Evolutionary conservation across 2,888 invertebrate genomes (phyloP), one percentile per base, ranked within the genome.

Genomic region (Formica aserva): DNA sequence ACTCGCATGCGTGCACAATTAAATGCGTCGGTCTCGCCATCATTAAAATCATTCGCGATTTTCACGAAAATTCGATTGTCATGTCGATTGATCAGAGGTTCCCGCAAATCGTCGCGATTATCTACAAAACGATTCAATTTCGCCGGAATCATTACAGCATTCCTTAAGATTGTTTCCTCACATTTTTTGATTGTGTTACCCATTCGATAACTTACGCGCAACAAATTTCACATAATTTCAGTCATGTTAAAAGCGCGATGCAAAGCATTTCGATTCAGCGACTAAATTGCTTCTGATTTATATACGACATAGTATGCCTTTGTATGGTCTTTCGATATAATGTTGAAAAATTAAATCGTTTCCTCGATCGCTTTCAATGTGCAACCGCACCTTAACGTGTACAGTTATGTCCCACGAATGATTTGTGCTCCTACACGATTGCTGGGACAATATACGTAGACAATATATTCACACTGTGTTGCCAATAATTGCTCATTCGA

Each of bases 271-370:
- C 32, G 15, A 82, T 35, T 48, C 32, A 48, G 35, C 48, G 65
- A 6, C 52, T 41, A 57, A 69, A 69, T 41, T 45, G 13, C 22
- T 29, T 29, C 48, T 69, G 83, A 80, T 77, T 82, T 82, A 78
- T 57, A 13, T 35, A 65, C 52, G 82, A 55, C 22, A n/a, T 55
- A 41, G 41, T 9, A 52, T 3, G 41, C 35, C 11, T 65, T 75
- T 26, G 26, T 35, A n/a, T 13, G 48, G 26, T 35, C n/a, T 8
- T 18, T 74, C 29, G 22, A 5, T 13, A 4, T 22, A 62, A 41
- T 8, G 35, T 63, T 62, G 22, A 82, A 48, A 48, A 88, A 85
- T 85, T 72, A 85, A 85, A 88, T 84, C 81, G 78, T 67, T 74
- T 83, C 69, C 66, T 62, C 35, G 65, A 35, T 71, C 41, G 78